Conservation (phyloP, 1,140 invertebrate genomes). For the Capitella teleta region DNA sequence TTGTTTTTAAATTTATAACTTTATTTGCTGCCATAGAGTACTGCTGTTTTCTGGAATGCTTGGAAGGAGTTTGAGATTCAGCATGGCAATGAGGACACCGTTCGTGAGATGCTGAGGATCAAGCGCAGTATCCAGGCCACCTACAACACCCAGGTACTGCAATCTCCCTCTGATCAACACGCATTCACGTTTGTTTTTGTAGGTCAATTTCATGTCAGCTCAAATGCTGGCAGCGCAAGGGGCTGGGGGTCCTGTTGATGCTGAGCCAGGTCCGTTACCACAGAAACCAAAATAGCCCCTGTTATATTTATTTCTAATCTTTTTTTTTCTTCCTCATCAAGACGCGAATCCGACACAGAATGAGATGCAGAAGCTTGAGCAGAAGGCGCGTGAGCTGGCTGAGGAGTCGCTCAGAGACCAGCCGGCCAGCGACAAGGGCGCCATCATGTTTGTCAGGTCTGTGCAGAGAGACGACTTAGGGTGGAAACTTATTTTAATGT, state of each 20-base stretch:
- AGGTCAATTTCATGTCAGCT: slow-evolving; percentile 47
- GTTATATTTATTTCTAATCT: too few species aligned
- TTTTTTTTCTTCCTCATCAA: too few species aligned
- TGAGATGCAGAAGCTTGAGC: slow-evolving; percentile 78
- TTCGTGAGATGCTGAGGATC: slow-evolving; percentile 96
- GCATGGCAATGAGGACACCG: slow-evolving; percentile 99
- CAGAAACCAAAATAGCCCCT: too few species aligned
- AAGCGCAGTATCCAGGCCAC: slow-evolving; percentile 94
- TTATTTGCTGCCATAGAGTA: slow-evolving; percentile 50
- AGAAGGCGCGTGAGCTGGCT: slow-evolving; percentile 55
- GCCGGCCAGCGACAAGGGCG: slow-evolving; percentile 30
- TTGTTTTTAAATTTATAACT: slow-evolving; percentile 7
- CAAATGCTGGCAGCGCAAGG: slow-evolving; percentile 70
- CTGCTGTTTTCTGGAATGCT: slow-evolving; percentile 88
- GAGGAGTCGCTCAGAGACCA: slow-evolving; percentile 34
- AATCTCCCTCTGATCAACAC: neutral
- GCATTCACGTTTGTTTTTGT: neutral
- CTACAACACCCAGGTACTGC: slow-evolving; percentile 59
- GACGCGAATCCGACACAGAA: slow-evolving; percentile 34
- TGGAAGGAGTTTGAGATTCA: slow-evolving; percentile 99
- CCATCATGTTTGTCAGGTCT: slow-evolving; percentile 44
- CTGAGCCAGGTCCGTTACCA: too few species aligned
- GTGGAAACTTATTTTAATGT: neutral
- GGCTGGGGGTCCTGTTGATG: too few species aligned
- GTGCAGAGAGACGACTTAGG: too few species aligned